Evolutionary conservation across 2,113 vertebrate species (phyloP).

Genomic region (Hippocampus barbouri): DNA sequence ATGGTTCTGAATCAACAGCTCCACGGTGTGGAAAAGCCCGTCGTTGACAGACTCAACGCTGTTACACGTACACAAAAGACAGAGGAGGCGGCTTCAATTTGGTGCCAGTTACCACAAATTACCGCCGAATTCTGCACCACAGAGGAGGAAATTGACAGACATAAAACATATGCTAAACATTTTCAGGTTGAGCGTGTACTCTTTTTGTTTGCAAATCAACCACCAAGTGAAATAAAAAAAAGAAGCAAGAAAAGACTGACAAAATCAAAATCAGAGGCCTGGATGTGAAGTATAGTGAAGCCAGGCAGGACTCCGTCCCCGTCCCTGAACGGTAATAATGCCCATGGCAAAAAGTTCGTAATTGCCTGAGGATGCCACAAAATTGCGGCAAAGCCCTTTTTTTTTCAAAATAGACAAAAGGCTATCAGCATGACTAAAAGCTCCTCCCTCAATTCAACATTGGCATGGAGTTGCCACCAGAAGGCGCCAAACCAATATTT

Average conservation of each 20-base stretch:
- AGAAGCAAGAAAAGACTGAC: not conserved
- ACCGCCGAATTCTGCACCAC: slow-evolving; percentile 3
- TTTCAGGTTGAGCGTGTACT: slow-evolving; percentile 20
- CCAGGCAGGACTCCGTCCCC: not conserved
- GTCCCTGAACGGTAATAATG: not conserved
- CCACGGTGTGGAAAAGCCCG: slow-evolving; percentile 90
- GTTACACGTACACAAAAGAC: slow-evolving; percentile 21
- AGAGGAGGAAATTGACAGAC: slow-evolving; percentile 31
- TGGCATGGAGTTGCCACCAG: not conserved
- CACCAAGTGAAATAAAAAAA: slow-evolving; percentile 17
- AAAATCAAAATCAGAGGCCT: too few relatives aligned
- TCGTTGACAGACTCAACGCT: slow-evolving; percentile 97
- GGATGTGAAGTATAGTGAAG: not conserved
- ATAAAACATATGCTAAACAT: slow-evolving; percentile 26
- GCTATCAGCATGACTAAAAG: not conserved
- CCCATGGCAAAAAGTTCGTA: not conserved
- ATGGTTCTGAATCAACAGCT: slow-evolving; percentile 91
- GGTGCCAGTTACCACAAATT: slow-evolving; percentile 37
- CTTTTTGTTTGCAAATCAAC: slow-evolving; percentile 44
- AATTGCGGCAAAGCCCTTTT: not conserved
- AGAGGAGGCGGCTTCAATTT: slow-evolving; percentile 16
- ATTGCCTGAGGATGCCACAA: not conserved
- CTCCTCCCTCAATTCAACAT: not conserved
- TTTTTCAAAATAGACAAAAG: not conserved
- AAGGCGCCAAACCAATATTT: not conserved